A percentile compares a stretch with the other conserved stretches of the same genome.
Conservation (phyloP, 2,888 invertebrate genomes). For the Icerya purchasi region DNA sequence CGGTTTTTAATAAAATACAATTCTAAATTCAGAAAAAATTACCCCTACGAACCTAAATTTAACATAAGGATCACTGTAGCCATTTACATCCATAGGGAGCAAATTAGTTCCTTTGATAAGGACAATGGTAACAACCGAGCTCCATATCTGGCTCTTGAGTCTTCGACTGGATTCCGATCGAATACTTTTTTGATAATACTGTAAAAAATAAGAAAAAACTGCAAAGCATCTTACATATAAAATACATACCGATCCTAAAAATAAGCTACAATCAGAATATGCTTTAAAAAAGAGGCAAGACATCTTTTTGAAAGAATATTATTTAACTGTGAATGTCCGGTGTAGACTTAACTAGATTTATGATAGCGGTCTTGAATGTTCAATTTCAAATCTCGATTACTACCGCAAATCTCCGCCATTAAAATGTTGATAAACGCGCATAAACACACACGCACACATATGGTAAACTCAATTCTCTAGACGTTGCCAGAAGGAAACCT, state of each 20-base stretch:
- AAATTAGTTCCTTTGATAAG: slow-evolving; percentile 85
- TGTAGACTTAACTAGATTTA: no score
- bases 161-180: slow-evolving; percentile 60
- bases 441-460: no score
- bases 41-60: slow-evolving; percentile 95
- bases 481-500: no score
- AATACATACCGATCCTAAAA: neutral
- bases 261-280: neutral
- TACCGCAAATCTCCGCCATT: no score
- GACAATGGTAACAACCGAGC: slow-evolving; percentile 89
- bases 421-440: no score
- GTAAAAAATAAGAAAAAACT: neutral
- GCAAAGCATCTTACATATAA: neutral
- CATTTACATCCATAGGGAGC: slow-evolving; percentile 66
- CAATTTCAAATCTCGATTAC: no score
- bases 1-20: no score
- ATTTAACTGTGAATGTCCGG: no score
- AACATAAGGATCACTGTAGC: slow-evolving; percentile 78
- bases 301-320: no score
- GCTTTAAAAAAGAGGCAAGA: slow-evolving; percentile 9
- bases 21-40: no score
- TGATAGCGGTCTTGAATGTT: no score
- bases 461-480: no score
- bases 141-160: slow-evolving; percentile 89
- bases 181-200: slow-evolving; percentile 38